Evolutionary conservation across 2,113 vertebrate genomes (phyloP).

Genomic region (Atrichornis clamosus): DNA sequence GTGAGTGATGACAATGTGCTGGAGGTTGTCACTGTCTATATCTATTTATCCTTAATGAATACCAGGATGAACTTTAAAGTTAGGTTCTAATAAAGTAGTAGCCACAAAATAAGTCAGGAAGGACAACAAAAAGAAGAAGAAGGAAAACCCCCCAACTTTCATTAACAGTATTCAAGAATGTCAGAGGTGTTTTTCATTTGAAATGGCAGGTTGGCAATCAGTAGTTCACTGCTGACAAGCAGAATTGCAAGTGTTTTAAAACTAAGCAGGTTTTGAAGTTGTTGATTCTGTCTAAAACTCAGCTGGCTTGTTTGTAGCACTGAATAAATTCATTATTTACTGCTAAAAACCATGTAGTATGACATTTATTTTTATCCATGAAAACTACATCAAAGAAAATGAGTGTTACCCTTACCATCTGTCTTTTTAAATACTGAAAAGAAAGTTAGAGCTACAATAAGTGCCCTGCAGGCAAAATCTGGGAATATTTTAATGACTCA

Average conservation of each 20-base stretch:
- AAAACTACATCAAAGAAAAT: not conserved
- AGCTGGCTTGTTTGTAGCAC: not conserved
- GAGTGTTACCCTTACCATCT: not conserved
- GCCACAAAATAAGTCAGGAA: not conserved
- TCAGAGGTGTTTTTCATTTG: not conserved
- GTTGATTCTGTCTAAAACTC: not conserved
- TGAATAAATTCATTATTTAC: conserved; percentile 28
- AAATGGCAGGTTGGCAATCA: not conserved
- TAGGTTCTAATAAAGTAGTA: not conserved
- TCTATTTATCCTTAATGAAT: not conserved
- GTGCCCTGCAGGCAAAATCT: not conserved
- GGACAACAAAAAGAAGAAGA: not conserved
- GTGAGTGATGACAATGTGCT: not conserved
- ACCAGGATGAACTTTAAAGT: not conserved
- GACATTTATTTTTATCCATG: not conserved
- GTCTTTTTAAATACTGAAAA: not conserved
- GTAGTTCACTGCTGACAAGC: not conserved
- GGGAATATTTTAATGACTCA: not conserved
- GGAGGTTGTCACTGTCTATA: not conserved
- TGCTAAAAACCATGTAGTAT: not conserved
- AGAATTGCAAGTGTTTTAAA: conserved; percentile 3
- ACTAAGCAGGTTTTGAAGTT: not conserved
- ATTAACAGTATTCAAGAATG: not conserved
- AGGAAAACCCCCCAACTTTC: not conserved
- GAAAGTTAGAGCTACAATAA: not conserved